phyloP scores from a whole-genome alignment of 2,888 invertebrate species.

The Nymphalis c-album region DNA sequence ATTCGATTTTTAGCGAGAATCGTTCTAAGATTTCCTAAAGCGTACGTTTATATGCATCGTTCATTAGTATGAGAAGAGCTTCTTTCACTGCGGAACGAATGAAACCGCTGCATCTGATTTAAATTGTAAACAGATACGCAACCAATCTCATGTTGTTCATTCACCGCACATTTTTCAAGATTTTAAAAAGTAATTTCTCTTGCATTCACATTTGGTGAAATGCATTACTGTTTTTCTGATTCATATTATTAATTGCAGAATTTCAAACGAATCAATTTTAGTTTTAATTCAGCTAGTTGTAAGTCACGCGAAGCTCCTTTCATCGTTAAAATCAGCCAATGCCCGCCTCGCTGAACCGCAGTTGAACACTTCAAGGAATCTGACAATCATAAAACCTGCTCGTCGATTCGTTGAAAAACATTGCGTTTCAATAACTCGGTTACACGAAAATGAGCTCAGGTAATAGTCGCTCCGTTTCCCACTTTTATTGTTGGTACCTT shows the following conservation, averaged over 20 bases:
- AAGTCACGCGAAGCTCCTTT: constrained; percentile 32
- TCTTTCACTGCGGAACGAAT: constrained; percentile 23
- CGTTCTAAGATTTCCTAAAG: constrained; percentile 3
- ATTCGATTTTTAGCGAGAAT: not conserved
- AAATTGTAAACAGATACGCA: constrained; percentile 26
- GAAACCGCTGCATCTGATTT: constrained; percentile 27
- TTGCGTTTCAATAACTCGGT: constrained; percentile 24
- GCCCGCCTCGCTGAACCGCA: constrained; percentile 51
- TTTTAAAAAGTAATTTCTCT: constrained; percentile 20
- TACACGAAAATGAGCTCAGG: constrained; percentile 24
- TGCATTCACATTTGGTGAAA: not conserved
- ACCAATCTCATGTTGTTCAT: constrained; percentile 13
- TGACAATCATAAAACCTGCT: constrained; percentile 51
- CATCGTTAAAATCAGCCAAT: constrained; percentile 31
- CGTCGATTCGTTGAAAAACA: constrained; percentile 49
- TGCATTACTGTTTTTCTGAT: too few species aligned
- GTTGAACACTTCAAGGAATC: constrained; percentile 58
- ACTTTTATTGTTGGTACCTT: not conserved
- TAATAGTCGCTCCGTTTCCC: not conserved
- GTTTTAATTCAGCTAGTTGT: constrained; percentile 20
- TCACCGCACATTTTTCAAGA: constrained; percentile 18
- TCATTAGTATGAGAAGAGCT: constrained; percentile 29
- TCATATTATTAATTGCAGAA: not conserved
- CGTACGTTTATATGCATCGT: not conserved
- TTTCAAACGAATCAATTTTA: constrained; percentile 16